phyloP scores from a whole-genome alignment of 2,797 vertebrate genomes.

The Sebastes trivittatus region DNA sequence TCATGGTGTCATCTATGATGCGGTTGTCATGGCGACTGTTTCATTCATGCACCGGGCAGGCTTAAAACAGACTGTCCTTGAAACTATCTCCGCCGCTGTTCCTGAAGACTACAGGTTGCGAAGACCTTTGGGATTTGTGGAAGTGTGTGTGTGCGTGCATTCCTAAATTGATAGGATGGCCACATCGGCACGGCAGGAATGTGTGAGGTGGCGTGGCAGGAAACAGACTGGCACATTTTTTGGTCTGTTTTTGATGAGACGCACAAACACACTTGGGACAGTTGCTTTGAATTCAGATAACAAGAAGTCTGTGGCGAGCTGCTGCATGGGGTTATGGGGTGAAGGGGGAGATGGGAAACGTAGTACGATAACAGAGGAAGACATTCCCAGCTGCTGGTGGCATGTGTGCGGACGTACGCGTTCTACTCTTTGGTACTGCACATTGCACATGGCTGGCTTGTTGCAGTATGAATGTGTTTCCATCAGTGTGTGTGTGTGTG shows the following conservation, averaged over 20 bases:
- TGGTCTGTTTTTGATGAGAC: neutral
- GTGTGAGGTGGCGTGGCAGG: slow-evolving; percentile 26
- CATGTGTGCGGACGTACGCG: neutral
- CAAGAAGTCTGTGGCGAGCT: slow-evolving; percentile 10
- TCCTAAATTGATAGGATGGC: neutral
- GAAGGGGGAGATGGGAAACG: slow-evolving; percentile 13
- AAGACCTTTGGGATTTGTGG: neutral
- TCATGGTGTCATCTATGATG: neutral
- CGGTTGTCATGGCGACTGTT: slow-evolving; percentile 17
- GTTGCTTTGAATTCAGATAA: slow-evolving; percentile 6
- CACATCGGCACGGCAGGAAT: slow-evolving; percentile 13
- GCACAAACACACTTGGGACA: neutral
- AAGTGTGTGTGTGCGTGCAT: neutral
- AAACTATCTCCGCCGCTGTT: neutral
- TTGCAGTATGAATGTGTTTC: slow-evolving; percentile 14
- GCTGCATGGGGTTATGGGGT: slow-evolving; percentile 21
- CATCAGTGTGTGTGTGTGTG: slow-evolving; percentile 2
- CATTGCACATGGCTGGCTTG: slow-evolving; percentile 5
- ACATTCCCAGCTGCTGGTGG: slow-evolving; percentile 24
- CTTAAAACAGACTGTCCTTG: slow-evolving; percentile 26
- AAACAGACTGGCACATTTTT: slow-evolving; percentile 28
- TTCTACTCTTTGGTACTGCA: neutral
- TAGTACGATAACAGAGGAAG: slow-evolving; percentile 10
- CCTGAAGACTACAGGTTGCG: neutral
- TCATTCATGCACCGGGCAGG: neutral